Base-by-base conservation (phyloP, 2,113 vertebrate genomes). In the Dipodomys spectabilis region DNA sequence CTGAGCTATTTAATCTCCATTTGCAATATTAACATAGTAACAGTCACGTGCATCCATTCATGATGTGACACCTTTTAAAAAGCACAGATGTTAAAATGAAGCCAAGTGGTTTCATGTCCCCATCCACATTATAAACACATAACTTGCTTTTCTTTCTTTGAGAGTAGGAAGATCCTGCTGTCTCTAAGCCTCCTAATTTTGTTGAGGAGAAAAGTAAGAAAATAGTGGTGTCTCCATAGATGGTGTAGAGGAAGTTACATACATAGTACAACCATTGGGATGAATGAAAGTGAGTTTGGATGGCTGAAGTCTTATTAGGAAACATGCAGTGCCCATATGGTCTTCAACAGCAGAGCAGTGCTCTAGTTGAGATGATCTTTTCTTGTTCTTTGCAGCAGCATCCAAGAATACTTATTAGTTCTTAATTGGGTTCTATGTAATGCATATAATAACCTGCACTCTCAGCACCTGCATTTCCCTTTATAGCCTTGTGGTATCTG, bases 1-100 rank as follows among this genome's bases (percentile, higher is more conserved):
- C 53, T 57, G 53, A 57, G 53, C 53, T 68, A 30, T 45, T 23
- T 64, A 28, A 13, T 71, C 45, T 5, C n/a, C 64, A 83, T 84
- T 94, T 95, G 22, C 72, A 89, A 74, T 85, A 73, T 87, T 90
- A 94, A 78, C 72, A 68, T 68, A 92, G 64, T 81, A 92, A 81
- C 6, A 94, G 23, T 7, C 9, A 39, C 39, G 72, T 82, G 35
- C 49, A 45, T 44, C 71, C 69, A 74, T 80, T 94, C 89, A 81
- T 83, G 86, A 1, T 15, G 15, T 74, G 32, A 1, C 89, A 30
- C 18, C 94, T 94, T 95, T 32, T 32, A 49, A 89, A 60, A 67
- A 91, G 57, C 35, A 84, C 60, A 94, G 60, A 49, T 13, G 62
- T 80, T 72, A 81, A 53, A 16, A 75, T 79, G 32, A 87, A 93